Conservation (phyloP, 2,113 vertebrate genomes). For the Cebidichthys violaceus region DNA sequence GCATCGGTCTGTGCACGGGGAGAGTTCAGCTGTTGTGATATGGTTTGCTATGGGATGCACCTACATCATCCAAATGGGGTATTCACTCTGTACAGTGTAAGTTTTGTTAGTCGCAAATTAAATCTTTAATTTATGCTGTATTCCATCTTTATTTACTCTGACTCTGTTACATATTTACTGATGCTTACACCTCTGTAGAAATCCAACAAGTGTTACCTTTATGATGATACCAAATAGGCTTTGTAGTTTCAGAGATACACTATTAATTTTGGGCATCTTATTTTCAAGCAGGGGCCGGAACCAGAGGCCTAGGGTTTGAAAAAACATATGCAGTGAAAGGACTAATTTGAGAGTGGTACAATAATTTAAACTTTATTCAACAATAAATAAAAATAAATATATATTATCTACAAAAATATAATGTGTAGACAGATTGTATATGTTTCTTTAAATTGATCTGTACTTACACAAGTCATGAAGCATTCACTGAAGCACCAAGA, state of each 20-base stretch:
- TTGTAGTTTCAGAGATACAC: too few species aligned
- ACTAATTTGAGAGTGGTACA: constrained; percentile 65
- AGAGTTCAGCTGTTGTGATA: background rate
- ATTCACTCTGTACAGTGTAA: background rate
- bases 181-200: background rate
- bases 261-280: background rate
- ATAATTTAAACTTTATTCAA: constrained; percentile 82
- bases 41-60: background rate
- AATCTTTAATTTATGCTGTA: background rate
- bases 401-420: constrained; percentile 85
- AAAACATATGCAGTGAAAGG: constrained; percentile 22
- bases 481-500: constrained; percentile 55
- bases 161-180: background rate
- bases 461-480: constrained; percentile 50
- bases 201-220: background rate
- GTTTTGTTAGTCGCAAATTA: background rate
- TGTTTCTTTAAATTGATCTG: constrained; percentile 55
- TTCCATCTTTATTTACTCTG: background rate
- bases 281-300: background rate
- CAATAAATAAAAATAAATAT: constrained; percentile 86
- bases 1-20: too few species aligned
- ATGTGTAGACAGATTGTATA: constrained; percentile 77
- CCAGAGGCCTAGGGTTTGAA: background rate
- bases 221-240: background rate
- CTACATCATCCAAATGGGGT: background rate